These are phyloP conservation scores for Cebus imitator DNA, from an alignment of 2,113 vertebrate genomes.

Conservation along the genomic window DNA sequence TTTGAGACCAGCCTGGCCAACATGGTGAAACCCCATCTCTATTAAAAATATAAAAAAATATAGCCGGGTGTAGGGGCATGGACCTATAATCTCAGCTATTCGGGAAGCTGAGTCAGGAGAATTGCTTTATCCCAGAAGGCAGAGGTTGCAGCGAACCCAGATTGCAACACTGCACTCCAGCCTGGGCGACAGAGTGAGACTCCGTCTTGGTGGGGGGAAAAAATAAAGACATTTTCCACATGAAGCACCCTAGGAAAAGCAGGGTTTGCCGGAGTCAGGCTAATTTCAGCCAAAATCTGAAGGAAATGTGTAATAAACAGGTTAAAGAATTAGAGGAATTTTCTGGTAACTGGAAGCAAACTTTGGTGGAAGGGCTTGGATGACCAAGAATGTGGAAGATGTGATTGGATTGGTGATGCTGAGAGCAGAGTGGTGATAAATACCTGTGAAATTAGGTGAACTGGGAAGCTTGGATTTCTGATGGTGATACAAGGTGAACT, in stretches of 20 bases:
- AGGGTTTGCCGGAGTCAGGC: not conserved
- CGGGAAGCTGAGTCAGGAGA: no score
- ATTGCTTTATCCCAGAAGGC: no score
- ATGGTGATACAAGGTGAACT: not conserved
- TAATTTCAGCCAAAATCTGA: not conserved
- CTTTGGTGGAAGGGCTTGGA: not conserved
- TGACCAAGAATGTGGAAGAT: not conserved
- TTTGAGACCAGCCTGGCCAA: no score
- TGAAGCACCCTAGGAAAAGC: not conserved
- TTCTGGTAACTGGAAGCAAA: not conserved
- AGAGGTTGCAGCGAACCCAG: no score
- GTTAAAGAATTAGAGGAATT: not conserved
- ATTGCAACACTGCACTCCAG: no score
- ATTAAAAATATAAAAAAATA: no score
- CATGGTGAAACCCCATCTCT: no score
- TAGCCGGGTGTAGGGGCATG: accelerated
- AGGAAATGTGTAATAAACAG: not conserved
- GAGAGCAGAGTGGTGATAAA: not conserved
- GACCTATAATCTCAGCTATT: no score
- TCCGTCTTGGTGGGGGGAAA: no score
- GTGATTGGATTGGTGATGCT: not conserved
- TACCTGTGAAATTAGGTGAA: not conserved
- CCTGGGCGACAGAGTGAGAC: no score
- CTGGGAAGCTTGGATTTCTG: not conserved
- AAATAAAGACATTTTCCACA: not conserved